Evolutionary conservation across 2,113 vertebrate genomes (phyloP), one percentile per base, ranked within the genome.

Genomic region (Pteropus alecto): DNA sequence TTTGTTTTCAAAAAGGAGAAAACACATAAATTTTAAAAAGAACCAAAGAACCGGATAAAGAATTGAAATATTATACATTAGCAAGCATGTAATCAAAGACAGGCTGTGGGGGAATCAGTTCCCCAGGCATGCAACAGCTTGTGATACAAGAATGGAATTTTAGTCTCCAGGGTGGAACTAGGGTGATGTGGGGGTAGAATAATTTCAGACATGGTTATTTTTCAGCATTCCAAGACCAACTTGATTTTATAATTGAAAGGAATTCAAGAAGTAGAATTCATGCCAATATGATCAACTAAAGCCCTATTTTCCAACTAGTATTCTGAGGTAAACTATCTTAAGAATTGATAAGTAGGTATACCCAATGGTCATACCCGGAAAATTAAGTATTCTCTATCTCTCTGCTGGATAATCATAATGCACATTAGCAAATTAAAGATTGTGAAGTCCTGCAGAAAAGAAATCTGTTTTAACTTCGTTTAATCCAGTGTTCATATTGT

Each of bases 171-270:
- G 77, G 63, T 90, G 33, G 46, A 56, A 28, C 68, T 43, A 74
- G 14, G 38, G 35, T 68, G 21, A 74, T 26, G 16, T 51, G 18
- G 68, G 73, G 33, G 56, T 26, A 70, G 5, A 35, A 93, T 84
- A 79, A 74, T 67, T 95, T 84, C 65, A 79, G 58, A 90, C 18
- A 10, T 13, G 43, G 61, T 33, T 65, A 77, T 81, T 60, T 63
- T 93, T 89, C 56, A 90, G 58, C 63, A 89, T 84, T 87, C 70
- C 43, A 83, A 63, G 22, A 74, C 3, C 43, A 79, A 26, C 41
- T 92, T 83, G 48, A 54, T 92, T 83, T 86, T 96, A 13, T 82
- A 84, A 90, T 7, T n/a, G 60, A 90, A 90, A 68, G 61, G 41
- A 90, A 54, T 73, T 61, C 76, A n/a, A 93, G 26, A 14, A 48